A percentile compares a stretch with the other conserved stretches of the same genome.
phyloP scores from a whole-genome alignment of 2,888 invertebrate genomes.

The Formica aserva region DNA sequence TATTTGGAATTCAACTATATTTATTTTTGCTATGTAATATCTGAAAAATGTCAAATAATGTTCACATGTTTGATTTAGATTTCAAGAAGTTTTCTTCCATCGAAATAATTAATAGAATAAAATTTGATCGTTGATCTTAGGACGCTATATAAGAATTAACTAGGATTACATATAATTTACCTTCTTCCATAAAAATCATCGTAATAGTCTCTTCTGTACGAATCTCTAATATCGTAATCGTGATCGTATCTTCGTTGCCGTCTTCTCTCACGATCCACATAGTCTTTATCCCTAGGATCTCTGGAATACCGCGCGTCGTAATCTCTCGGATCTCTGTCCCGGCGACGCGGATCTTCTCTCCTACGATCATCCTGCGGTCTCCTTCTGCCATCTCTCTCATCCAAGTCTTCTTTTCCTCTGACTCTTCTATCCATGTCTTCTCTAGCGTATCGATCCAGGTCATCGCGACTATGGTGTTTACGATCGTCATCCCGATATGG shows the following conservation, averaged over 20 bases:
- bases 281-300: slow-evolving; percentile 79
- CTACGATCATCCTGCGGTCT: slow-evolving; percentile 79
- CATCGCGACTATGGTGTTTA: slow-evolving; percentile 81
- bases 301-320: slow-evolving; percentile 81
- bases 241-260: slow-evolving; percentile 80
- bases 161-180: slow-evolving; percentile 63
- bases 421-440: slow-evolving; percentile 81
- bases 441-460: slow-evolving; percentile 80
- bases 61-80: not conserved
- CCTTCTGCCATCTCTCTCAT: slow-evolving; percentile 80
- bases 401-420: slow-evolving; percentile 81
- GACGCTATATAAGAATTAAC: not conserved
- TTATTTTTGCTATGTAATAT: too few species aligned
- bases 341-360: slow-evolving; percentile 78
- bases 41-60: too few species aligned
- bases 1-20: too few species aligned
- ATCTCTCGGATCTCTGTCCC: slow-evolving; percentile 78
- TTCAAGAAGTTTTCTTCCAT: not conserved
- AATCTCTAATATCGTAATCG: slow-evolving; percentile 81
- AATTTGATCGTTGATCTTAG: not conserved
- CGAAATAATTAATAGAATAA: slow-evolving; percentile 11
- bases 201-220: slow-evolving; percentile 81
- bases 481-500: slow-evolving; percentile 82
- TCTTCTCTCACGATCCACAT: slow-evolving; percentile 81
- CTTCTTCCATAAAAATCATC: slow-evolving; percentile 83